A percentile compares a stretch with the other conserved stretches of the same genome.
phyloP scores from a whole-genome alignment of 2,797 vertebrate genomes.

The Myoxocephalus aenaeus region DNA sequence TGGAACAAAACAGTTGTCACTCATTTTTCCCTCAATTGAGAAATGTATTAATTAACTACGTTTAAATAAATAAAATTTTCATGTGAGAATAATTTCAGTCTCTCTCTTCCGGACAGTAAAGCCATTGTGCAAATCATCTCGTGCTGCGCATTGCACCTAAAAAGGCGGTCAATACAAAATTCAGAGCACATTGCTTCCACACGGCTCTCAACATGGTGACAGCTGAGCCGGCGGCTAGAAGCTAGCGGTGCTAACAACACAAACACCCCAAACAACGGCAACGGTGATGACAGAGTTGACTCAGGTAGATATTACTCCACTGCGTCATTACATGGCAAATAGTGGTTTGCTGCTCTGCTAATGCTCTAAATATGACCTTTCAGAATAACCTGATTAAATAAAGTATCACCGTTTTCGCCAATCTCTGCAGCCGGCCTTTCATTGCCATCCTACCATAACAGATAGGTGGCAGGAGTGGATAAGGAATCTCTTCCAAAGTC shows the following conservation, averaged over 20 bases:
- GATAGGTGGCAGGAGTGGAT: conserved; percentile 67
- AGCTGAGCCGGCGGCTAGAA: background rate
- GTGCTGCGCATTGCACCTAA: background rate
- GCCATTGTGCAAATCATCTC: background rate
- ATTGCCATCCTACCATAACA: conserved; percentile 24
- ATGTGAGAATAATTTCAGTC: background rate
- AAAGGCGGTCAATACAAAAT: background rate
- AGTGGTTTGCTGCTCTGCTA: no score
- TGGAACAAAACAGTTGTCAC: background rate
- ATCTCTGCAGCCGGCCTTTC: background rate
- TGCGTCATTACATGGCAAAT: no score
- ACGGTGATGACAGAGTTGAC: background rate
- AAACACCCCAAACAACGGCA: background rate
- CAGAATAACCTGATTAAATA: background rate
- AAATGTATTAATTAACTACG: background rate
- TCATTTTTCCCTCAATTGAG: background rate
- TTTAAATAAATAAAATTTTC: background rate
- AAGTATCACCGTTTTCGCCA: background rate
- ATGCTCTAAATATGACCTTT: no score
- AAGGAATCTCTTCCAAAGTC: conserved; percentile 36
- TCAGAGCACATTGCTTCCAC: background rate
- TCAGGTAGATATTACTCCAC: no score
- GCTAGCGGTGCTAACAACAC: background rate
- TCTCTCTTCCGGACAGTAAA: background rate
- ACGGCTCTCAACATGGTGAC: background rate